phyloP scores from a whole-genome alignment of 2,888 invertebrate species.

The Eustalomyia histrio region DNA sequence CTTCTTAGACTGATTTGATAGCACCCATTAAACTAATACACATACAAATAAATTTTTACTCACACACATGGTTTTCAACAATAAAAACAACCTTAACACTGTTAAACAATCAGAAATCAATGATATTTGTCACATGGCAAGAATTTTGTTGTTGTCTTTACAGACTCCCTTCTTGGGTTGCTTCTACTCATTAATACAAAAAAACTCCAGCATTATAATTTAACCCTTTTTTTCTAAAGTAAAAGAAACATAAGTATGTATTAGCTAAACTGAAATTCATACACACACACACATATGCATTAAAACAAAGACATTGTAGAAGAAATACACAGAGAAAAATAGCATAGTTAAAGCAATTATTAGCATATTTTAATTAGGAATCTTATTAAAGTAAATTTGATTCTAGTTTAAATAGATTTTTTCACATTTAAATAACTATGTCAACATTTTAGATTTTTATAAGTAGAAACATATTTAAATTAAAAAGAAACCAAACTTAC shows the following conservation, averaged over 20 bases:
- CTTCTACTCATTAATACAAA: constrained; percentile 59
- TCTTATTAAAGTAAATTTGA: too few species aligned
- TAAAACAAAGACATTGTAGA: constrained; percentile 56
- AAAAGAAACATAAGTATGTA: constrained; percentile 36
- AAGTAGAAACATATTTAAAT: too few species aligned
- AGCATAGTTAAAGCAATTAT: too few species aligned
- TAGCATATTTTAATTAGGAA: too few species aligned
- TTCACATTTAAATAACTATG: too few species aligned
- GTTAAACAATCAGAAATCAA: constrained; percentile 72
- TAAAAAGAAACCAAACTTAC: too few species aligned
- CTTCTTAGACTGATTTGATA: background rate
- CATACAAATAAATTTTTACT: background rate
- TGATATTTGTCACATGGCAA: constrained; percentile 70
- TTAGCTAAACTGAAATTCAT: constrained; percentile 45
- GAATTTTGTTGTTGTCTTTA: constrained; percentile 64
- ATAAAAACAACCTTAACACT: constrained; percentile 42
- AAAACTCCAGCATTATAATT: constrained; percentile 42
- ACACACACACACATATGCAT: constrained; percentile 39
- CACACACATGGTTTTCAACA: constrained; percentile 8
- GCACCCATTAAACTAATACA: constrained; percentile 48
- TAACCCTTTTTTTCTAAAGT: constrained; percentile 60
- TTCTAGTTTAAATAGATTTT: too few species aligned
- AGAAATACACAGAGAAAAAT: too few species aligned
- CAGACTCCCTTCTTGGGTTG: constrained; percentile 54
- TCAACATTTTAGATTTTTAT: too few species aligned